These are phyloP conservation scores for Polydesmus complanatus DNA, from an alignment of 2,888 invertebrate species.

Conservation along the genomic window DNA sequence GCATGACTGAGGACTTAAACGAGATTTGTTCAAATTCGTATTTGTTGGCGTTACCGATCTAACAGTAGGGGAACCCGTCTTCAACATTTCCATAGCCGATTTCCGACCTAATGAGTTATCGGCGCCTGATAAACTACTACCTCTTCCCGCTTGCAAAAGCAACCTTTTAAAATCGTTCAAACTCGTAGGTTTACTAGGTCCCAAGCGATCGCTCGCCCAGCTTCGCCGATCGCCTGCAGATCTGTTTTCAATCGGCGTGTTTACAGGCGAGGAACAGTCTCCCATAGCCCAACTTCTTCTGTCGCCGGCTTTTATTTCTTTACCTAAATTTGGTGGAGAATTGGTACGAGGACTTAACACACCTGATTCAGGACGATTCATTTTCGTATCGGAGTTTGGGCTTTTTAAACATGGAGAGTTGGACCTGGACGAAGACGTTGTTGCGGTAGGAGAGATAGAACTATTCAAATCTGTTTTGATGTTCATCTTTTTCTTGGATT, in stretches of 20 bases:
- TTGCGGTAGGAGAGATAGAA: slow-evolving; percentile 20
- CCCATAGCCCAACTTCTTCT: slow-evolving; percentile 16
- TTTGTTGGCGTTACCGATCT: slow-evolving; percentile 18
- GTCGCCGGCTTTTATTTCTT: slow-evolving; percentile 11
- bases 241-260: background rate
- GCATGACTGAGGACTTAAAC: slow-evolving; percentile 45
- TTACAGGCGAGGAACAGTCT: background rate
- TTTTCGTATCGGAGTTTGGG: background rate
- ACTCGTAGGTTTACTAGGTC: slow-evolving; percentile 49
- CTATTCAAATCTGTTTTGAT: slow-evolving; percentile 22
- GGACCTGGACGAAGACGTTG: slow-evolving; percentile 16
- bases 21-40: slow-evolving; percentile 41
- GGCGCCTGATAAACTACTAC: slow-evolving; percentile 9
- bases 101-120: slow-evolving; percentile 20
- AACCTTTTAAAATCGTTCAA: slow-evolving; percentile 70
- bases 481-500: slow-evolving; percentile 24
- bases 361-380: slow-evolving; percentile 3
- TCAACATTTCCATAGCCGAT: slow-evolving; percentile 25
- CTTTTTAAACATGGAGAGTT: slow-evolving; percentile 13
- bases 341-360: background rate
- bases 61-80: slow-evolving; percentile 19
- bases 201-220: slow-evolving; percentile 26
- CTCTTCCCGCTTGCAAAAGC: slow-evolving; percentile 22
- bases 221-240: slow-evolving; percentile 33
- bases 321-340: background rate